Evolutionary conservation across 2,113 vertebrate species (phyloP).

Genomic region (Tringa solitaria): DNA sequence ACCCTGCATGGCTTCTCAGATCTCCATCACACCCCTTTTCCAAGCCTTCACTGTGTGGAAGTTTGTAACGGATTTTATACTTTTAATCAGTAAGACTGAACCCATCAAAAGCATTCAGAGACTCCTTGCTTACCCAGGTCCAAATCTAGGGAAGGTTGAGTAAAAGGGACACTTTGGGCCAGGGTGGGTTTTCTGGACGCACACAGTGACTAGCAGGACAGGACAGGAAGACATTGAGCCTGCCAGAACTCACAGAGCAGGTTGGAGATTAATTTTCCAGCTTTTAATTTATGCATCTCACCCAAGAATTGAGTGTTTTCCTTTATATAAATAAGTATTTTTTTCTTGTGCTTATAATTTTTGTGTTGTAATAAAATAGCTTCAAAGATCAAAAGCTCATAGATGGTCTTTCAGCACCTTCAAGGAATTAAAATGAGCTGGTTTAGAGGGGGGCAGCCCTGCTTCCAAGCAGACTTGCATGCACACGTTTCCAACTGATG

Average conservation of each 20-base stretch:
- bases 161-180: neutral
- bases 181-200: neutral
- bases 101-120: neutral
- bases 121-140: neutral
- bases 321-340: constrained; percentile 24
- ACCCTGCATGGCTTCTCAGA: neutral
- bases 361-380: constrained; percentile 15
- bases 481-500: neutral
- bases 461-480: neutral
- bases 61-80: neutral
- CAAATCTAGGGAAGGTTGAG: neutral
- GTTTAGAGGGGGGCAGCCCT: neutral
- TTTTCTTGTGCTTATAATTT: constrained; percentile 32
- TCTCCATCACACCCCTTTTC: neutral
- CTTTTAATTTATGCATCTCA: neutral
- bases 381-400: constrained; percentile 61
- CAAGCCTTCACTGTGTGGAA: neutral
- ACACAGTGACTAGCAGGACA: neutral
- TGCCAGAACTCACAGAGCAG: neutral
- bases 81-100: neutral
- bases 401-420: constrained; percentile 48
- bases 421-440: neutral
- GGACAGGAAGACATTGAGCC: neutral
- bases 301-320: constrained; percentile 3
- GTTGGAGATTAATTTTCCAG: neutral